Percentiles rank a stretch among this genome's conserved stretches.
phyloP scores from a whole-genome alignment of 2,888 invertebrate genomes.

The Leptinotarsa rubiginosa region DNA sequence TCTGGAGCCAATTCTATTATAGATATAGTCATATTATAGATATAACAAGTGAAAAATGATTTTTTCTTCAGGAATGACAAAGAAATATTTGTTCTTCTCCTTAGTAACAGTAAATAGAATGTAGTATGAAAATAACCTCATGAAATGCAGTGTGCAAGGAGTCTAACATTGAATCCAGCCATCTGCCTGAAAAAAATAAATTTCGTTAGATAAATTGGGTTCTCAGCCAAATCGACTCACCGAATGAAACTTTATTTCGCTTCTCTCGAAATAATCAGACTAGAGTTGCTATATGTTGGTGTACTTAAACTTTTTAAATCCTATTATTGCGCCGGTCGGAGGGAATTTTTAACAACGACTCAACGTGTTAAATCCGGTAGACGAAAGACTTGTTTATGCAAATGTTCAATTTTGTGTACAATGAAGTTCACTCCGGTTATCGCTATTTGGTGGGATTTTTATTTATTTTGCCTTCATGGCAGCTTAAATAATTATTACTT shows the following conservation, averaged over 20 bases:
- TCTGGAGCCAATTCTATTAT: no score
- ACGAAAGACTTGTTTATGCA: conserved; percentile 7
- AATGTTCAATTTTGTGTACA: neutral
- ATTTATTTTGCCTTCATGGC: neutral
- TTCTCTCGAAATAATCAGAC: neutral
- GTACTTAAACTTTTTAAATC: neutral
- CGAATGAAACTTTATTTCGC: neutral
- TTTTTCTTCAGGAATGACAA: no score
- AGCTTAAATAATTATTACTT: conserved; percentile 2
- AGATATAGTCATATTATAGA: no score
- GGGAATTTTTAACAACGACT: neutral
- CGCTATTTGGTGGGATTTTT: conserved; percentile 6
- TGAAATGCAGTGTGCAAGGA: neutral
- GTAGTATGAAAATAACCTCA: no score
- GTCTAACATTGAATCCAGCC: neutral
- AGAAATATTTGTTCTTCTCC: no score
- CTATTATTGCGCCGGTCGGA: neutral
- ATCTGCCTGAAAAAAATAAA: neutral
- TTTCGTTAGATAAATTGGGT: neutral
- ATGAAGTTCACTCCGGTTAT: neutral
- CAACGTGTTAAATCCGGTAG: neutral
- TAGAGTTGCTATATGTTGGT: neutral
- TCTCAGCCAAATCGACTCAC: neutral
- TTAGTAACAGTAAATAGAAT: no score
- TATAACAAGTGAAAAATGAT: no score